Evolutionary conservation across 2,113 vertebrate species (phyloP), one percentile per base, ranked within the genome.

Genomic region (Cariama cristata): DNA sequence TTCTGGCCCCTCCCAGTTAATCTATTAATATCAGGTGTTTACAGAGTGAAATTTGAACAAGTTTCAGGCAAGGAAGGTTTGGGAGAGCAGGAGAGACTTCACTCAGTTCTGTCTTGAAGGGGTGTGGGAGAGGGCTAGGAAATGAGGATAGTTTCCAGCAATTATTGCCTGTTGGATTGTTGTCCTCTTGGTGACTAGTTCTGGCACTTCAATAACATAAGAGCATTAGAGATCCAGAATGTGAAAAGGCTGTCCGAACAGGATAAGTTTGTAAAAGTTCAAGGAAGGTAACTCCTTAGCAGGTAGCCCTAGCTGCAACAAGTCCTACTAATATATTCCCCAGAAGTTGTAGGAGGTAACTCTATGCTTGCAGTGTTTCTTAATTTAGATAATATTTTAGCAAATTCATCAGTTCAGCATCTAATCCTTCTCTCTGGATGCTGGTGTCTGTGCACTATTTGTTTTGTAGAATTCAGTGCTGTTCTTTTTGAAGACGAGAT

Each of bases 11-110:
- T 98, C 98, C 98, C 98, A 90, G 68, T 75, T 93, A 93, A 85
- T 98, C 97, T 97, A 89, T 95, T 97, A 91, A 8, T 89, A 94
- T 98, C 97, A 98, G 98, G 98, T 98, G 97, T 98, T 97, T 97
- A 97, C 56, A 63, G 89, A 86, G 96, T 97, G 97, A 96, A 96
- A 96, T 42, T 96, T 94, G 91, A 72, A 23, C 42, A 86, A 80
- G 63, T 92, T 97, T 92, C 73, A 96, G 96, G 91, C 96, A 97
- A 73, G 66, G 94, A 79, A 63, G 12, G 28, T 59, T 95, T 79
- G 72, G 81, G 81, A 91, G 62, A 64, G 44, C 68, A 38, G 79
- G 66, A 93, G 84, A 80, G 89, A 82, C 79, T 95, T 85, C 33
- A 49, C 83, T 93, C 67, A 38, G 72, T 66, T 80, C 85, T 95